phyloP scores from a whole-genome alignment of 2,888 invertebrate genomes.

The Drosophila neonasuta region DNA sequence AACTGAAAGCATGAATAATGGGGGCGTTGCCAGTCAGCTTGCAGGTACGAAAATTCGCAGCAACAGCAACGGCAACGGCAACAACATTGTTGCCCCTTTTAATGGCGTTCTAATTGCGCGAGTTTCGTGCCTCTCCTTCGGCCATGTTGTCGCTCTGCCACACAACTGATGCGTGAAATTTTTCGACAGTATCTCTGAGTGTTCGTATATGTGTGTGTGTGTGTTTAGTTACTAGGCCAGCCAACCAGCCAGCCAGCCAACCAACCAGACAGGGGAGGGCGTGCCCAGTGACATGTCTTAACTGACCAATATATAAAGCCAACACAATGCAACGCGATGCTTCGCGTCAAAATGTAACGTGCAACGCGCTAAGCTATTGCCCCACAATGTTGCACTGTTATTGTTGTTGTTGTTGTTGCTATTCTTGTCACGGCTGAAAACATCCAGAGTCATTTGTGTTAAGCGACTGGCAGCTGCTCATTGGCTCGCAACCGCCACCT shows the following conservation, averaged over 20 bases:
- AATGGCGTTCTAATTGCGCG: slow-evolving; percentile 75
- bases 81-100: slow-evolving; percentile 61
- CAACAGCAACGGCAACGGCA: slow-evolving; percentile 28
- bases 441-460: slow-evolving; percentile 26
- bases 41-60: slow-evolving; percentile 49
- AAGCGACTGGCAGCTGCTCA: slow-evolving; percentile 40
- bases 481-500: slow-evolving; percentile 37
- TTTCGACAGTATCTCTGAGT: slow-evolving; percentile 16
- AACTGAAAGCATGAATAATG: slow-evolving; percentile 71
- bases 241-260: slow-evolving; percentile 3
- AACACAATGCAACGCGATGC: slow-evolving; percentile 46
- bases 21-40: slow-evolving; percentile 67
- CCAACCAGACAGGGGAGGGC: slow-evolving; percentile 41
- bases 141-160: slow-evolving; percentile 57
- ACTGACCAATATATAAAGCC: slow-evolving; percentile 72
- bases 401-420: slow-evolving; percentile 6
- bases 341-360: slow-evolving; percentile 45
- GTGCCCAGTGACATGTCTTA: slow-evolving; percentile 74
- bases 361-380: slow-evolving; percentile 38
- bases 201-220: not conserved
- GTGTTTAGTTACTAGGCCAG: slow-evolving; percentile 30
- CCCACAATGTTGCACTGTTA: slow-evolving; percentile 44
- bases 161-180: slow-evolving; percentile 72
- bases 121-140: slow-evolving; percentile 45
- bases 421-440: slow-evolving; percentile 31